Conservation (phyloP, 2,113 vertebrate genomes). For the Microtus pennsylvanicus region DNA sequence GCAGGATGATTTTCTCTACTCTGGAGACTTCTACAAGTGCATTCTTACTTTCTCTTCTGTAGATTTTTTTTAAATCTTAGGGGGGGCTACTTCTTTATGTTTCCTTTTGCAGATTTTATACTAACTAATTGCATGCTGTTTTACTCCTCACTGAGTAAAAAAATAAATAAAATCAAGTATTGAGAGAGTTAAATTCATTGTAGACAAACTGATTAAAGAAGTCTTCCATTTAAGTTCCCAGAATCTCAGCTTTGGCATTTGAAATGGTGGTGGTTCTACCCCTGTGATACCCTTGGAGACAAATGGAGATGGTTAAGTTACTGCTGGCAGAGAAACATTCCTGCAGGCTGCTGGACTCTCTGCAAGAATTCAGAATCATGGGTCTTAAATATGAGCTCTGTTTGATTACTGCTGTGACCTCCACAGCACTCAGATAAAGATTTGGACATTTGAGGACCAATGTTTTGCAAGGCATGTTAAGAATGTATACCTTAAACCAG, state of each 20-base stretch:
- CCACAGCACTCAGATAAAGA: neutral
- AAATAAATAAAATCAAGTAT: neutral
- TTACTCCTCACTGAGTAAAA: neutral
- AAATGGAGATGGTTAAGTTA: neutral
- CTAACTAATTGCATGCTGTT: neutral
- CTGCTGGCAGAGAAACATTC: neutral
- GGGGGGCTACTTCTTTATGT: neutral
- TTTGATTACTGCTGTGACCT: neutral
- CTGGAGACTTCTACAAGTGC: neutral
- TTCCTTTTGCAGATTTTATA: neutral
- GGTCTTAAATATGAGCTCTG: neutral
- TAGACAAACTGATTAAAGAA: neutral
- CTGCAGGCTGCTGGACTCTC: neutral
- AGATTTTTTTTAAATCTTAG: neutral
- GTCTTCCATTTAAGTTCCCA: neutral
- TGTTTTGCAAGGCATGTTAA: neutral
- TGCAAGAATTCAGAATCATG: neutral
- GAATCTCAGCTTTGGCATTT: neutral
- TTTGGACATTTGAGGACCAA: neutral
- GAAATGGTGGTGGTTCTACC: neutral
- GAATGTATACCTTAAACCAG: neutral
- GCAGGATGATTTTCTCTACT: neutral
- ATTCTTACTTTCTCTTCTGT: neutral
- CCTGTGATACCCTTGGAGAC: neutral
- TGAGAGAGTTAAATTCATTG: neutral